Evolutionary conservation across 2,797 vertebrate genomes (phyloP).

Genomic region (Gorsachius magnificus): DNA sequence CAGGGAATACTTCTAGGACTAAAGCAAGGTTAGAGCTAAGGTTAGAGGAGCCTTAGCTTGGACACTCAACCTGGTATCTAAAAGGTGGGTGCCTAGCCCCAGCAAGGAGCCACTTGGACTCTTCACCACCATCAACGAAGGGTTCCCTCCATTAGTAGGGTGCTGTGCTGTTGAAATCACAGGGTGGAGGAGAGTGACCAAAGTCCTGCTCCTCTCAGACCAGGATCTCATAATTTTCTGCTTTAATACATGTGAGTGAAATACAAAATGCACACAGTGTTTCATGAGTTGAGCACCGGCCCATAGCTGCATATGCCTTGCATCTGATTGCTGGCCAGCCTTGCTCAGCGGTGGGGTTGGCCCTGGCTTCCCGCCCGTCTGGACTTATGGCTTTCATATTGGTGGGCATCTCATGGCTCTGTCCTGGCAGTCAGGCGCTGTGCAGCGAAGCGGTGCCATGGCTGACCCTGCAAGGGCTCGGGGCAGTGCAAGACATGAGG

Average conservation of each 20-base stretch:
- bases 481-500: neutral
- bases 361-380: neutral
- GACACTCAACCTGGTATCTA: neutral
- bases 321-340: neutral
- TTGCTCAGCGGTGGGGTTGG: rapidly evolving
- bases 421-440: rapidly evolving
- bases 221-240: neutral
- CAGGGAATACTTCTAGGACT: neutral
- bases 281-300: neutral
- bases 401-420: rapidly evolving
- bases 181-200: rapidly evolving
- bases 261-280: rapidly evolving
- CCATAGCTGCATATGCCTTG: neutral
- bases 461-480: neutral
- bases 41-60: neutral
- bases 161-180: neutral
- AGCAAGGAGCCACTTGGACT: neutral
- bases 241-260: neutral
- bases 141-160: rapidly evolving
- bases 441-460: rapidly evolving
- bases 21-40: neutral
- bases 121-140: neutral
- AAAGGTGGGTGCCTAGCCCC: rapidly evolving
- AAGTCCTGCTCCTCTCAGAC: neutral
- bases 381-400: rapidly evolving